phyloP scores from a whole-genome alignment of 2,113 vertebrate species.

The Melozone crissalis region DNA sequence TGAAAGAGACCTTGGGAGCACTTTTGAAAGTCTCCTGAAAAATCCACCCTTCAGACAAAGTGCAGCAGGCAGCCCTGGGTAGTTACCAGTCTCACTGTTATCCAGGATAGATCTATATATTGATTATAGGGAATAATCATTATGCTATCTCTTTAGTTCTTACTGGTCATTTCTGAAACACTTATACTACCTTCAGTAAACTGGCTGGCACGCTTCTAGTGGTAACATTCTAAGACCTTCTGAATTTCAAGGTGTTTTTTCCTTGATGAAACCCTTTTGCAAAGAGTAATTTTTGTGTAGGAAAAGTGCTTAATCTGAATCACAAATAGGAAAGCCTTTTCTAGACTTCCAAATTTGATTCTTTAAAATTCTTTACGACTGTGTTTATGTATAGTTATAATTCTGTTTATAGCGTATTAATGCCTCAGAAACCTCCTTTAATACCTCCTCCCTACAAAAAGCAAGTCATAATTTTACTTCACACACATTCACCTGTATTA shows the following conservation, averaged over 20 bases:
- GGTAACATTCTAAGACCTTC: background rate
- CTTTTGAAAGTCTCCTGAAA: background rate
- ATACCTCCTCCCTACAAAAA: background rate
- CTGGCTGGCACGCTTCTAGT: background rate
- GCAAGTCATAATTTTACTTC: conserved; percentile 3
- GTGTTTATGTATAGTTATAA: background rate
- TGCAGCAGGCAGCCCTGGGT: background rate
- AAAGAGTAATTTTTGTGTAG: background rate
- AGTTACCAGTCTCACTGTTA: background rate
- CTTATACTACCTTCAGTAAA: background rate
- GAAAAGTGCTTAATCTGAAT: background rate
- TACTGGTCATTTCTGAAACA: background rate
- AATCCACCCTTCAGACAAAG: background rate
- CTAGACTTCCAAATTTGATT: background rate
- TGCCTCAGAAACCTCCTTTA: background rate
- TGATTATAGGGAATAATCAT: background rate
- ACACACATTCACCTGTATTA: background rate
- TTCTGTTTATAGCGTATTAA: background rate
- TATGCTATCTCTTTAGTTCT: background rate
- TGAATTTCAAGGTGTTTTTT: background rate
- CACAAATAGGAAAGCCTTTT: background rate
- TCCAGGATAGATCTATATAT: background rate
- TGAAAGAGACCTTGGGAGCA: background rate
- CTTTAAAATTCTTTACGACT: background rate
- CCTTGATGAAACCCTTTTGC: background rate